Percentiles rank a stretch among this genome's conserved stretches.
Conservation (phyloP, 2,113 vertebrate species). For the Mystacornis crossleyi region DNA sequence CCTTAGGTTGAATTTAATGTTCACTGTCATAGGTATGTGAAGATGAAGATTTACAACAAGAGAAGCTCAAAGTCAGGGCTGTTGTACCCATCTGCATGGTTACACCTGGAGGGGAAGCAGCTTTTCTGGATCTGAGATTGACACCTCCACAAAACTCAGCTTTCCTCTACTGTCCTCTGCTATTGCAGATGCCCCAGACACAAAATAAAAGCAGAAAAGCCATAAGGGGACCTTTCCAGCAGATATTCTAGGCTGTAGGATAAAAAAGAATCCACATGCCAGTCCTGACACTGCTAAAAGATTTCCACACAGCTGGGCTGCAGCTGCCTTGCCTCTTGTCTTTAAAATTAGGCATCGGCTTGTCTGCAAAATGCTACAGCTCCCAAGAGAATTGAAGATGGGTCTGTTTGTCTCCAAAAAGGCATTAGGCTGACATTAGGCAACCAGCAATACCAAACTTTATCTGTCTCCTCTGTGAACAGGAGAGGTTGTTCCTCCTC, state of each 20-base stretch:
- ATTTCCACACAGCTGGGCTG: neutral
- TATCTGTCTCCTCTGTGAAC: neutral
- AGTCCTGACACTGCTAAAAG: neutral
- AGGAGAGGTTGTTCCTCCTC: neutral
- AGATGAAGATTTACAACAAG: neutral
- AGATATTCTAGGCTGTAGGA: neutral
- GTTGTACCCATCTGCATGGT: neutral
- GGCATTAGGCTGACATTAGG: neutral
- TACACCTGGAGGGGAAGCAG: neutral
- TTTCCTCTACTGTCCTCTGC: neutral
- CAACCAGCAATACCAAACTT: neutral
- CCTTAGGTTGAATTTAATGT: neutral
- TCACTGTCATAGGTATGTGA: neutral
- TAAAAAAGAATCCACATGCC: neutral
- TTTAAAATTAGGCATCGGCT: neutral
- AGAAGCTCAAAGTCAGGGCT: neutral
- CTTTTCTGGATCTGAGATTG: neutral
- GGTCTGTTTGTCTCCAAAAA: neutral
- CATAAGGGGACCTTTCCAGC: neutral
- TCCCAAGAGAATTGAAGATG: neutral
- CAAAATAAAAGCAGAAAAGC: neutral
- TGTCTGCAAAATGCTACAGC: neutral
- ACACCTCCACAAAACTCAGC: neutral
- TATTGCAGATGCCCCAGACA: neutral
- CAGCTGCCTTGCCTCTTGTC: neutral